phyloP scores from a whole-genome alignment of 2,797 vertebrate species.

The Perodicticus potto region DNA sequence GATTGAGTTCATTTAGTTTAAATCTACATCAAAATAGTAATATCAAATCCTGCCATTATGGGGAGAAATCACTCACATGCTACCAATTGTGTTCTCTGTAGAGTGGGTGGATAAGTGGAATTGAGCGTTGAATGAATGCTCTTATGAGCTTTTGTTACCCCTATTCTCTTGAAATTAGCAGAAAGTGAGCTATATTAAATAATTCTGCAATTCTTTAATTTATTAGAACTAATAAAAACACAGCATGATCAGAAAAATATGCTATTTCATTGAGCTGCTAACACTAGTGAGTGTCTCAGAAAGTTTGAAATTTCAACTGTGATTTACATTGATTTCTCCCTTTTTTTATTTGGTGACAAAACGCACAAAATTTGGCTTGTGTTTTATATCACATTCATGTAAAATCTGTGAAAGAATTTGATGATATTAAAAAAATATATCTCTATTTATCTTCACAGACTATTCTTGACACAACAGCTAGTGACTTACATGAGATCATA shows the following conservation, averaged over 20 bases:
- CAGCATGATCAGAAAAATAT: conserved; percentile 70
- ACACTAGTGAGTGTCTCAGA: conserved; percentile 41
- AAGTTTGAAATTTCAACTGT: conserved; percentile 63
- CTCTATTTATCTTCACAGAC: not conserved
- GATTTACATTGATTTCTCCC: not conserved
- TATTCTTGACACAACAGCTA: not conserved
- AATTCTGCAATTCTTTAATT: conserved; percentile 78
- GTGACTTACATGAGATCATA: not conserved
- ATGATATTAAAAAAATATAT: conserved; percentile 39
- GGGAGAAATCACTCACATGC: conserved; percentile 59
- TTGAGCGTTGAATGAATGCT: conserved; percentile 72
- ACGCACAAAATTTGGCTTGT: conserved; percentile 8
- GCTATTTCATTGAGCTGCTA: conserved; percentile 59
- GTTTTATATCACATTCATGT: not conserved
- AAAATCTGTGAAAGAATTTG: conserved; percentile 7
- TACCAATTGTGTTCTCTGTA: conserved; percentile 68
- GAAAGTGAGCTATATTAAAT: conserved; percentile 78
- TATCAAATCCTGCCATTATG: conserved; percentile 73
- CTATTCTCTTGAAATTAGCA: conserved; percentile 76
- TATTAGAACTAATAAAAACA: conserved; percentile 80
- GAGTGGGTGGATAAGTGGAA: conserved; percentile 72
- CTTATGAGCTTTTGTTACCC: conserved; percentile 68
- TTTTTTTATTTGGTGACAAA: conserved; percentile 5
- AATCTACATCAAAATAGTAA: conserved; percentile 78
- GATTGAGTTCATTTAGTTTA: conserved; percentile 73